Evolutionary conservation across 1,140 invertebrate genomes (phyloP), one percentile per base, ranked within the genome.

Genomic region (Oryzaephilus surinamensis): DNA sequence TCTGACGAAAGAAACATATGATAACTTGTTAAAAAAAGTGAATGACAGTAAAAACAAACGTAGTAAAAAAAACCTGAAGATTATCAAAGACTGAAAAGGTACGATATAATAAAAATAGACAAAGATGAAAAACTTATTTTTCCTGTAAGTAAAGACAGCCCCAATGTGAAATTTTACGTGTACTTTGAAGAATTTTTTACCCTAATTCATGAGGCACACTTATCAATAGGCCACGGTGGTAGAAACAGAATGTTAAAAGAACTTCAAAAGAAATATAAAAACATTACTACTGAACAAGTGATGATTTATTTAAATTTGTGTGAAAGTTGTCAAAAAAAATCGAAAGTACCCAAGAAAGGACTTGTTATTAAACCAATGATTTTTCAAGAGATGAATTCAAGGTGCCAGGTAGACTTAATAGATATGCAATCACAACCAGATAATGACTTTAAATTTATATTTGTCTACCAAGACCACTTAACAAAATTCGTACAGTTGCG

Each of bases 321-420:
- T 20, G 26, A 11, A 23, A 10, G 24, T 7, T 42, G 38, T 26
- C 38, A 41, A 41, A 40, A 41, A 15, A 45, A 45, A 28, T 7
- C 4, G 3, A 26, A 12, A 10, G 12, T 16, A 4, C 11, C 10
- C 7, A 52, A 55, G 60, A 62, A 43, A 43, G 38, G 41, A 60
- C 32, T 56, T 18, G 52, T 62, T 32, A 39, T 54, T 15, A 62
- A 62, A 35, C 51, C 57, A 15, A 54, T 63, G 18, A 28, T 57
- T 21, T 43, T 45, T 40, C 34, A 23, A 27, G 48, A 66, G 32
- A 48, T 62, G 34, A 62, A 63, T 42, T 43, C 26, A 35, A 18
- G 64, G 34, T 63, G 61, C 43, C 63, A 70, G 56, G 55, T 70
- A 8, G 66, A 70, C 48, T 41, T 71, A 4, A 69, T 70, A 27